Percentiles rank a stretch among this genome's conserved stretches.
These are phyloP conservation scores for Psilopogon haemacephalus DNA, from an alignment of 2,113 vertebrate genomes.

Conservation along the genomic window DNA sequence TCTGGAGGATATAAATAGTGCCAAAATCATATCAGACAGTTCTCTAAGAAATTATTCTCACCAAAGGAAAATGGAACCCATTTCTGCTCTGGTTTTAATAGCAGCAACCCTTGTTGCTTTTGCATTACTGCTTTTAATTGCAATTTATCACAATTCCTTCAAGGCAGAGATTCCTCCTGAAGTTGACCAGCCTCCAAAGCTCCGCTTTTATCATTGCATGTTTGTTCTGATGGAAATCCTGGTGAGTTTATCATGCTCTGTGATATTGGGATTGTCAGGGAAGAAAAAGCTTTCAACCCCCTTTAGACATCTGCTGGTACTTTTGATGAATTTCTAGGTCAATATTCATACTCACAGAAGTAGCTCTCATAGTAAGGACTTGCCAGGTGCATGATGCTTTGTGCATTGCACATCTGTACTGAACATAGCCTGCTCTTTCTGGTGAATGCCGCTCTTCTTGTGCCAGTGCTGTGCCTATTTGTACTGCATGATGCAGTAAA, in stretches of 20 bases:
- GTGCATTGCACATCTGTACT: neutral
- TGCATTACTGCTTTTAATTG: neutral
- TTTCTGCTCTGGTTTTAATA: neutral
- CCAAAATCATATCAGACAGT: neutral
- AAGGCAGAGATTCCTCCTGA: conserved; percentile 19
- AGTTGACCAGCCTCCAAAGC: conserved; percentile 25
- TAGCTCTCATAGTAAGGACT: neutral
- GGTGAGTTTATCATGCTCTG: conserved; percentile 25
- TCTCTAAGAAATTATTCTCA: neutral
- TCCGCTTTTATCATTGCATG: neutral
- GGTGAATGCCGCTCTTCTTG: neutral
- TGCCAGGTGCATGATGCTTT: neutral
- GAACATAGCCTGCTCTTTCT: neutral
- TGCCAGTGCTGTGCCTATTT: neutral
- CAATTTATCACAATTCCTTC: neutral
- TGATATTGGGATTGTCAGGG: neutral
- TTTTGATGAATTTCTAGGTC: neutral
- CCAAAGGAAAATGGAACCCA: conserved; percentile 1
- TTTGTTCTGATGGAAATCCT: neutral
- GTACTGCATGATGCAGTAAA: neutral
- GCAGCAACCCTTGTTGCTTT: neutral
- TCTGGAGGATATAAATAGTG: conserved; percentile 12
- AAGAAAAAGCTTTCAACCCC: neutral
- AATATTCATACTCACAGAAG: neutral
- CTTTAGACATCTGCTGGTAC: neutral